Evolutionary conservation across 2,113 vertebrate species (phyloP), one percentile per base, ranked within the genome.

Genomic region (Ptilorrhoa leucosticta): DNA sequence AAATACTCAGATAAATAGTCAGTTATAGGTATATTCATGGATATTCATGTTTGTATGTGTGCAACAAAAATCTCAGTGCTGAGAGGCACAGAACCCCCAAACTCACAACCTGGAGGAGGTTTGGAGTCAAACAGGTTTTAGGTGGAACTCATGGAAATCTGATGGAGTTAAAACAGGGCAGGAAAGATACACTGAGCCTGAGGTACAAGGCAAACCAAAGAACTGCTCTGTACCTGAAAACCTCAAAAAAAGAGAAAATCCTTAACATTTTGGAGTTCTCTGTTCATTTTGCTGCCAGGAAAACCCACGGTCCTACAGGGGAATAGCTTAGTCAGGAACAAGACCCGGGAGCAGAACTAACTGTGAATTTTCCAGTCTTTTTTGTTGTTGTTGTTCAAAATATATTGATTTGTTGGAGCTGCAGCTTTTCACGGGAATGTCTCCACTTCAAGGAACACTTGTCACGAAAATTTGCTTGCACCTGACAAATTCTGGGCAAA

Each of bases 11-110:
- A 6, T 8, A 42, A 23, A 24, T 3, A 44, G 22, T 47, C 7
- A 40, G 27, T 31, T 22, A 2, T 2, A 10, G n/a, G 11, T 33
- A 6, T 21, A 26, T 37, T 42, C 10, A 27, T 48, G 71, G 31
- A 22, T 57, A 50, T 48, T 85, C 16, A 2, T 21, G 39, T 58
- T 47, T 53, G n/a, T 15, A 6, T 0, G 1, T 3, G 15, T 0
- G 3, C 35, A 30, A 21, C 7, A 26, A 31, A 42, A 66, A 42
- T 30, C 30, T 48, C 60, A 24, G 42, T 0, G 0, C 8, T 9
- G 44, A 51, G 19, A 82, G 28, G 19, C 44, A 82, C 51, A 35
- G 4, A 80, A 69, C 10, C 42, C n/a, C 12, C 51, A 13, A 40
- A 45, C 9, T 17, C 65, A 54, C 20, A 50, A 10, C 28, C 22